Percentiles rank a stretch among this genome's conserved stretches.
These are phyloP conservation scores for Caenorhabditis japonica DNA, from an alignment of 2,888 invertebrate species.

Conservation along the genomic window DNA sequence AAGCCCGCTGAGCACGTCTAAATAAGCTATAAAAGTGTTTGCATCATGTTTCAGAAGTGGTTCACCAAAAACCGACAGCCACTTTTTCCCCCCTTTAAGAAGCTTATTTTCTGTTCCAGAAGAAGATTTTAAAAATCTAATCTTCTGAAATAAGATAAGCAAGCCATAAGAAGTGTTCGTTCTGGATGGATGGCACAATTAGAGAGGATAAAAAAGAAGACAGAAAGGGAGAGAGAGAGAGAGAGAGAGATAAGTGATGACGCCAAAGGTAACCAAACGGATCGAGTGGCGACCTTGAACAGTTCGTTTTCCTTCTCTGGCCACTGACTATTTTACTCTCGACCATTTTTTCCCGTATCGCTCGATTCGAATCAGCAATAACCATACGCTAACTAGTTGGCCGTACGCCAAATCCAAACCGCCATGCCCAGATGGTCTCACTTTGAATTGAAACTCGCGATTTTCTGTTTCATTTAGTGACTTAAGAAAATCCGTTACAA, in stretches of 20 bases:
- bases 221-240: conserved; percentile 9
- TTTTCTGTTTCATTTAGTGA: conserved; percentile 8
- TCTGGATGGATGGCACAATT: conserved; percentile 35
- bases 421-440: conserved; percentile 11
- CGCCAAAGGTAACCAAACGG: background rate
- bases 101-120: too few relatives aligned
- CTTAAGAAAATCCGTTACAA: background rate
- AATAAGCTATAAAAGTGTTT: too few relatives aligned
- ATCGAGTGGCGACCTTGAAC: conserved; percentile 35
- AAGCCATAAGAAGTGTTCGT: conserved; percentile 32
- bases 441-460: too few relatives aligned
- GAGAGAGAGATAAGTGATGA: background rate
- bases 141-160: too few relatives aligned
- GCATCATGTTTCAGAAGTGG: too few relatives aligned
- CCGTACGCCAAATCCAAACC: conserved; percentile 16
- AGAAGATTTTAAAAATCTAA: too few relatives aligned
- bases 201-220: conserved; percentile 10
- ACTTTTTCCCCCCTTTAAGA: too few relatives aligned
- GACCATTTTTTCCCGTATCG: conserved; percentile 16
- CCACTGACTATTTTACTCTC: conserved; percentile 17
- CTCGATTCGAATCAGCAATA: conserved; percentile 21
- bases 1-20: too few relatives aligned
- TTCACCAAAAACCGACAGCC: too few relatives aligned
- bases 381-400: conserved; percentile 29
- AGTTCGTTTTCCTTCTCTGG: conserved; percentile 31